phyloP scores from a whole-genome alignment of 2,888 invertebrate species.

The Cosmopolites sordidus region DNA sequence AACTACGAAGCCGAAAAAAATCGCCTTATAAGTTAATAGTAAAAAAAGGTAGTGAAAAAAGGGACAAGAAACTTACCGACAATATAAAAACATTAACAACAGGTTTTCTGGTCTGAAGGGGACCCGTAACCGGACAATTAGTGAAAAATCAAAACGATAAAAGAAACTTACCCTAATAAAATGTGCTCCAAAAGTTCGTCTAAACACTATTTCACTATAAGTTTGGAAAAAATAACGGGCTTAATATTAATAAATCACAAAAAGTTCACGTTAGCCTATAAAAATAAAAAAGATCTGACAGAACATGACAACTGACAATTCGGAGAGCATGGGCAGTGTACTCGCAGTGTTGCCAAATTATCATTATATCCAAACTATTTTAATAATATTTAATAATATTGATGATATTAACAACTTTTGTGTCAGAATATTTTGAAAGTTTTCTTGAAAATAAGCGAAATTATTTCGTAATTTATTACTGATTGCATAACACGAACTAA shows the following conservation, averaged over 20 bases:
- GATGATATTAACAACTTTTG: no score
- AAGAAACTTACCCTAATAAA: constrained; percentile 14
- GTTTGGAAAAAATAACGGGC: neutral
- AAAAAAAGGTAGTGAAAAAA: no score
- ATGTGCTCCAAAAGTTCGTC: constrained; percentile 7
- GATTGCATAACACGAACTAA: no score
- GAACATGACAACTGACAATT: constrained; percentile 6
- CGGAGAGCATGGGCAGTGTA: neutral
- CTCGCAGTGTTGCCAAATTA: constrained; percentile 5
- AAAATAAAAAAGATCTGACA: constrained; percentile 2
- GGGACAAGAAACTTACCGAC: no score
- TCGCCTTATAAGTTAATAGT: no score
- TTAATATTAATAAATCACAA: constrained; percentile 3
- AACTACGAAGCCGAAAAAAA: no score
- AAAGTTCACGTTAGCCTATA: constrained; percentile 9
- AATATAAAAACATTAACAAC: neutral
- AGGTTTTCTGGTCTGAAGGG: neutral
- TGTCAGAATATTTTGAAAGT: no score
- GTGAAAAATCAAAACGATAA: neutral
- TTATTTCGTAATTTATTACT: no score
- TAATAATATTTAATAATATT: no score
- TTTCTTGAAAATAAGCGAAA: no score
- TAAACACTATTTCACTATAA: constrained; percentile 10
- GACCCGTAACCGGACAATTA: neutral
- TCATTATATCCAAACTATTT: no score